A percentile compares a stretch with the other conserved stretches of the same genome.
Evolutionary conservation across 1,140 invertebrate genomes (phyloP).

Genomic region (Diuraphis noxia): DNA sequence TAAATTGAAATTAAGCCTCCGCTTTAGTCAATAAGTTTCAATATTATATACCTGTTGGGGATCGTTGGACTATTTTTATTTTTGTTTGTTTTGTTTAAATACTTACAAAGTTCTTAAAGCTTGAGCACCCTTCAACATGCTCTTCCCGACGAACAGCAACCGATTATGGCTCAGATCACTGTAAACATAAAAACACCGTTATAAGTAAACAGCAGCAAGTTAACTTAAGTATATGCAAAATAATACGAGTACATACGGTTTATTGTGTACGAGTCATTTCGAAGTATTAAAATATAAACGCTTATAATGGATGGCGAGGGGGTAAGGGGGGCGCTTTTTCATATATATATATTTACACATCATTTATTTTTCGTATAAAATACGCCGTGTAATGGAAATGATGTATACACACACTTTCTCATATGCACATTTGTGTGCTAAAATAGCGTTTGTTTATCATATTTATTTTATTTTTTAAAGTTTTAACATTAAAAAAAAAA

Average conservation of each 20-base stretch:
- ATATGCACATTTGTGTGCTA: neutral
- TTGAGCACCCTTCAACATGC: slow-evolving; percentile 81
- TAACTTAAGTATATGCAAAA: no score
- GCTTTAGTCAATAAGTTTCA: slow-evolving; percentile 26
- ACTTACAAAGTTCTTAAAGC: slow-evolving; percentile 79
- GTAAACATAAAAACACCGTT: slow-evolving; percentile 59
- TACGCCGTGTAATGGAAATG: neutral
- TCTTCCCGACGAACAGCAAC: slow-evolving; percentile 82
- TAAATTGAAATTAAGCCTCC: slow-evolving; percentile 41
- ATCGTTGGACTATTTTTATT: neutral
- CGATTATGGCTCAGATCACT: slow-evolving; percentile 94
- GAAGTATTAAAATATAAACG: neutral
- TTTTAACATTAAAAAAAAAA: neutral
- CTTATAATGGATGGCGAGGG: neutral
- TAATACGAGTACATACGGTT: neutral
- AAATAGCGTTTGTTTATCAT: neutral
- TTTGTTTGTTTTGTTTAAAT: slow-evolving; percentile 28
- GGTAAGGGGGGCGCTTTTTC: neutral
- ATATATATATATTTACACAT: no score
- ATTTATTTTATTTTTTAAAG: neutral
- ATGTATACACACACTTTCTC: neutral
- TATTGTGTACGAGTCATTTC: neutral
- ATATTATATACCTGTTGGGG: neutral
- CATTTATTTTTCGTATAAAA: no score
- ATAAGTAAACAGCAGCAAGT: no score